Percentiles rank a stretch among this genome's conserved stretches.
Conservation (phyloP, 2,888 invertebrate species). For the Allygus modestus region DNA sequence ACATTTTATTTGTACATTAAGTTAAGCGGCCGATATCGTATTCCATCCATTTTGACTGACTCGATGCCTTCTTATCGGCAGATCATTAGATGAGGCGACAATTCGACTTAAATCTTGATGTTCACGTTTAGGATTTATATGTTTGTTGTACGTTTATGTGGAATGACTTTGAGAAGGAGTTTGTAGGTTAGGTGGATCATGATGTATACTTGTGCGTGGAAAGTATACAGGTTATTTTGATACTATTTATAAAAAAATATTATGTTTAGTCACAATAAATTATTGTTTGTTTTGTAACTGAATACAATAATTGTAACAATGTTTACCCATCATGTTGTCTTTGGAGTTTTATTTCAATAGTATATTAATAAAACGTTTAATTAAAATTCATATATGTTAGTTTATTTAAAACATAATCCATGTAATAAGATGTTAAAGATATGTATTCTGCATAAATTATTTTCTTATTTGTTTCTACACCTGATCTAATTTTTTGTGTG, state of each 20-base stretch:
- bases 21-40: constrained; percentile 38
- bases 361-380: too few relatives aligned
- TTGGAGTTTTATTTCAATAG: background rate
- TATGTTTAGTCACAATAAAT: background rate
- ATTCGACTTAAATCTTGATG: constrained; percentile 41
- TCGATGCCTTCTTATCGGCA: constrained; percentile 20
- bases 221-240: constrained; percentile 14
- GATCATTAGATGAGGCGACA: constrained; percentile 11
- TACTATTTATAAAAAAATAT: constrained; percentile 12
- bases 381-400: too few relatives aligned
- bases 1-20: constrained; percentile 22
- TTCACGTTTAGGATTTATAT: constrained; percentile 24
- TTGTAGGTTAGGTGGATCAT: background rate
- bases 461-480: background rate
- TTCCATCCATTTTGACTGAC: constrained; percentile 53
- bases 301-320: background rate
- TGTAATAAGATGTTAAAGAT: background rate
- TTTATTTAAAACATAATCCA: background rate
- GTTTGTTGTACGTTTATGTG: constrained; percentile 27
- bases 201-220: background rate
- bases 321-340: background rate
- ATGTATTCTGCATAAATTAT: background rate
- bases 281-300: background rate
- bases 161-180: constrained; percentile 5
- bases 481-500: background rate